Percentiles rank a stretch among this genome's conserved stretches.
Evolutionary conservation across 35 echinoderm and acorn worm species (phyloP).

Genomic region (Patiria miniata): DNA sequence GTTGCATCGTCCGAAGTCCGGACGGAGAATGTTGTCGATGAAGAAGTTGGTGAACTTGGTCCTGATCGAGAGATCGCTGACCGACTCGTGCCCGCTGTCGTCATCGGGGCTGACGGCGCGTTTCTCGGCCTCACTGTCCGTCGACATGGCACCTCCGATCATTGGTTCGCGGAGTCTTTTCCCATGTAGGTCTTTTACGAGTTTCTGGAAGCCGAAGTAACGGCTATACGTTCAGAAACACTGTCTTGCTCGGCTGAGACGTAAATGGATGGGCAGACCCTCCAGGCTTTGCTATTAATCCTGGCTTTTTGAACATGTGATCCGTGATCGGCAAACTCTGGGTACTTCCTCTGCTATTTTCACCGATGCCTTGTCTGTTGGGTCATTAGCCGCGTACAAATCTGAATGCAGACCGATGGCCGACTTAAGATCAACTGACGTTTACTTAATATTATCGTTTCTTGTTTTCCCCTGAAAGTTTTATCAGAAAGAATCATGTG

Average conservation of each 20-base stretch:
- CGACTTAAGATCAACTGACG: background rate
- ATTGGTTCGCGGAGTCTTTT: background rate
- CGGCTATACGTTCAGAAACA: background rate
- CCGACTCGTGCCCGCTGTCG: constrained; percentile 23
- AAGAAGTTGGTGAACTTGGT: constrained; percentile 88
- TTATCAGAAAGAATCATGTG: constrained; percentile 1
- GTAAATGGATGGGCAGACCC: background rate
- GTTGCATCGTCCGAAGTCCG: constrained; percentile 77
- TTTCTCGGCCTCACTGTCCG: background rate
- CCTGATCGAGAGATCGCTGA: constrained; percentile 40
- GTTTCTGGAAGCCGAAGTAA: background rate
- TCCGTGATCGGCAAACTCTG: background rate
- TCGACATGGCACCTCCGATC: background rate
- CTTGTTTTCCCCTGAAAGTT: constrained; percentile 4
- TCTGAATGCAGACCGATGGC: background rate
- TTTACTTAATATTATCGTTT: background rate
- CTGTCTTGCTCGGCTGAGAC: background rate
- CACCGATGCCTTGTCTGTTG: constrained; percentile 1
- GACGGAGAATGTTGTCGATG: constrained; percentile 95
- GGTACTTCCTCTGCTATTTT: background rate
- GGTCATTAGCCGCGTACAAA: constrained; percentile 3
- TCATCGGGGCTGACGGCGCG: background rate
- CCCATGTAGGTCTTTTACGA: background rate
- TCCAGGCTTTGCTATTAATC: background rate
- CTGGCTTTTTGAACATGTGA: background rate